Base-by-base conservation (phyloP, 2,797 vertebrate species). In the Amblyraja radiata region DNA sequence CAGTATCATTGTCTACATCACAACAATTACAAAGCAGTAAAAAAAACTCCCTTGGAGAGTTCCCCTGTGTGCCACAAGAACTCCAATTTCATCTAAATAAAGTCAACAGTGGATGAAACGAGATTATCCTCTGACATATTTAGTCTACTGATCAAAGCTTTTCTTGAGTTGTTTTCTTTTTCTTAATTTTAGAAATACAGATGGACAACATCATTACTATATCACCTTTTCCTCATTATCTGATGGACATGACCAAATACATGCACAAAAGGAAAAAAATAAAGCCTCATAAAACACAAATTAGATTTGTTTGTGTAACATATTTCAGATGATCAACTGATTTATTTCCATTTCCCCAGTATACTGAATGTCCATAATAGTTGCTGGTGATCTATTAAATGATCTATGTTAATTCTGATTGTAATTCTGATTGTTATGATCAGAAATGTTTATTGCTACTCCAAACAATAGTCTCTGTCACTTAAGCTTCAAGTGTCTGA, bases 101-200 rank as follows among this genome's bases (percentile, higher is more conserved):
- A 90, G n/a, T 9, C 32, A 90, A 71, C 32, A 39, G 63, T 25
- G 36, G 71, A 71, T 71, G 88, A 90, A 90, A 36, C 8, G 39
- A 90, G 21, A 23, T 65, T 90, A 32, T 23, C 65, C 65, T 73
- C 65, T 90, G 88, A 39, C n/a, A 71, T 71, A 90, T 90, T 68
- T 68, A 71, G 65, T 90, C n/a, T 39, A 71, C 16, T 39, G 16
- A 71, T 9, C 18, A 71, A 71, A 90, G 32, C 21, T 36, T 32
- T 71, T 73, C 88, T 90, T 14, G 23, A 39, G 36, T 68, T 90
- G 18, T 68, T 54, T 74, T 90, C 32, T 39, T 54, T 58, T 79
- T 79, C 78, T 11, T 58, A 83, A 54, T 90, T 68, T 90, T 28
- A 36, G 88, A 39, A 84, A 84, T 63, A 39, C 88, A 90, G 88